Conservation (phyloP, 2,113 vertebrate genomes). For the Larimichthys polyactis region DNA sequence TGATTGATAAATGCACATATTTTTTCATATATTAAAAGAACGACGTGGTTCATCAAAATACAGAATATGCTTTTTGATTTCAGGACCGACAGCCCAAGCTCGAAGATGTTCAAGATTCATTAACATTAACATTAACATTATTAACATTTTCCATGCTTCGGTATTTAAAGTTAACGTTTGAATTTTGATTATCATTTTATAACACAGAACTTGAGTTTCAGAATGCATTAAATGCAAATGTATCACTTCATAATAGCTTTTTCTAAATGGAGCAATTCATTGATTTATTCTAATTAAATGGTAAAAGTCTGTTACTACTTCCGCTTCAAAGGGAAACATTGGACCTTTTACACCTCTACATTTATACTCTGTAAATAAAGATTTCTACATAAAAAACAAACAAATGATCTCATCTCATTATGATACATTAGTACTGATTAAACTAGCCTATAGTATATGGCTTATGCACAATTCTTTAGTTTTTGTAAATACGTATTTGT, state of each 20-base stretch:
- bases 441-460: no score
- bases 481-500: no score
- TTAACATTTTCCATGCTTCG: neutral
- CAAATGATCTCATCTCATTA: no score
- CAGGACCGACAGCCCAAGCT: neutral
- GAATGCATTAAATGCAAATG: neutral
- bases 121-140: no score
- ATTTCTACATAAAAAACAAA: no score
- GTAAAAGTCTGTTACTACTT: neutral
- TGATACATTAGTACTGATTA: no score
- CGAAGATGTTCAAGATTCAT: no score
- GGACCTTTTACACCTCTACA: neutral
- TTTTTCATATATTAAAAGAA: slow-evolving; percentile 57
- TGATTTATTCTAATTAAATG: neutral
- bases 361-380: neutral
- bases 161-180: neutral
- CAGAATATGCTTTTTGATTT: neutral
- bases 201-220: neutral
- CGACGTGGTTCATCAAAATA: slow-evolving; percentile 11
- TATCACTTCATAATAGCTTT: neutral
- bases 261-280: neutral
- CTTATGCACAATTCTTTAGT: no score
- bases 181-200: neutral
- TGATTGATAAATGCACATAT: slow-evolving; percentile 41
- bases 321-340: neutral